Evolutionary conservation across 2,888 invertebrate species (phyloP).

Genomic region (Tortrix viridana): DNA sequence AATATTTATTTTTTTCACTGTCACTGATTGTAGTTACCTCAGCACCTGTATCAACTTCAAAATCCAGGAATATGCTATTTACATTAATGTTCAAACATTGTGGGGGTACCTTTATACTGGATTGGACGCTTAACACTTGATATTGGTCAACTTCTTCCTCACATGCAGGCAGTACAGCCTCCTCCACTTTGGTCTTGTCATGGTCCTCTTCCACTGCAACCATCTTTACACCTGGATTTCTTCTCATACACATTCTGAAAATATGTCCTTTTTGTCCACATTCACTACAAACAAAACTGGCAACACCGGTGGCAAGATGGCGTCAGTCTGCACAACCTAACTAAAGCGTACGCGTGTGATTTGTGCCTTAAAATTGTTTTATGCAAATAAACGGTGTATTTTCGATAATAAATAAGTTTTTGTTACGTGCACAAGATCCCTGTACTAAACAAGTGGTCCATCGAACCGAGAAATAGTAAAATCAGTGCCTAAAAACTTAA

Average conservation of each 20-base stretch:
- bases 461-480: no score
- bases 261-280: constrained; percentile 19
- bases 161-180: not conserved
- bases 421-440: no score
- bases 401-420: no score
- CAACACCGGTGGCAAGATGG: no score
- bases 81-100: constrained; percentile 8
- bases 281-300: no score
- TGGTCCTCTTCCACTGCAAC: not conserved
- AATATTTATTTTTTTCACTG: constrained; percentile 4
- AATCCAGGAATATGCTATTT: constrained; percentile 3
- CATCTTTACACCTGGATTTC: constrained; percentile 1
- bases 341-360: no score
- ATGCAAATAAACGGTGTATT: no score
- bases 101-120: constrained; percentile 11
- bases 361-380: no score
- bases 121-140: constrained; percentile 3
- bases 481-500: no score
- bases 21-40: constrained; percentile 8
- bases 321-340: no score
- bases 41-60: constrained; percentile 14
- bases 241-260: not conserved
- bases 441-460: no score
- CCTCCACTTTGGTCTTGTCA: not conserved
- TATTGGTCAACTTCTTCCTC: not conserved